Conservation (phyloP, 2,113 vertebrate species). For the Daboia siamensis region DNA sequence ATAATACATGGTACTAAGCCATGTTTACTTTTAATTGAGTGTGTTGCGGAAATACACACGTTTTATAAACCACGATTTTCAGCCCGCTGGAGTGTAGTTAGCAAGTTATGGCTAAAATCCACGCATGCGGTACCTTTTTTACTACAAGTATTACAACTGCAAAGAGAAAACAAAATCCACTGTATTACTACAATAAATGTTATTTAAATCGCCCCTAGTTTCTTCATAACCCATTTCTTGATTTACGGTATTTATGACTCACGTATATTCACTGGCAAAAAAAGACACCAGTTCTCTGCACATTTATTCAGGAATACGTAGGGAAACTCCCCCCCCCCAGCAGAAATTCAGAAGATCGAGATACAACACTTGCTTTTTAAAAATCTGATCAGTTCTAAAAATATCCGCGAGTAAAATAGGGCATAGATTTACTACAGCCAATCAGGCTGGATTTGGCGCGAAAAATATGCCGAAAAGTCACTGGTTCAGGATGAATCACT, state of each 20-base stretch:
- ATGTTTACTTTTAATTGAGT: not conserved
- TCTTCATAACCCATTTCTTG: too few relatives aligned
- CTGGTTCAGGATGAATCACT: not conserved
- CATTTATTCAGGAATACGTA: not conserved
- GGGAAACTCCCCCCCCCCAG: not conserved
- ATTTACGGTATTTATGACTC: not conserved
- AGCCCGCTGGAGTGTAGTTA: not conserved
- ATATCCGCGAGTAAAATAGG: not conserved
- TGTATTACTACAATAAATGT: not conserved
- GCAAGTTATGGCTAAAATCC: not conserved
- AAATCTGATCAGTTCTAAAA: not conserved
- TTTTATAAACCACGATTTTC: not conserved
- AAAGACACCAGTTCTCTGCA: not conserved
- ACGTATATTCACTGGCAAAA: not conserved
- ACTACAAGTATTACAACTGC: not conserved
- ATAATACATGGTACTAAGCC: not conserved
- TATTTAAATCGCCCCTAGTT: not conserved
- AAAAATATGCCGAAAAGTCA: not conserved
- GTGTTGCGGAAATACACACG: not conserved
- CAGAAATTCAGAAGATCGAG: not conserved
- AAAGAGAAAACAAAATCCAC: not conserved
- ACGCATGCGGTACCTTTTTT: not conserved
- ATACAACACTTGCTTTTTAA: not conserved
- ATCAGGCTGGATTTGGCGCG: not conserved
- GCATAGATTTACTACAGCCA: not conserved